phyloP scores from a whole-genome alignment of 2,888 invertebrate species.

The Steinernema carpocapsae region DNA sequence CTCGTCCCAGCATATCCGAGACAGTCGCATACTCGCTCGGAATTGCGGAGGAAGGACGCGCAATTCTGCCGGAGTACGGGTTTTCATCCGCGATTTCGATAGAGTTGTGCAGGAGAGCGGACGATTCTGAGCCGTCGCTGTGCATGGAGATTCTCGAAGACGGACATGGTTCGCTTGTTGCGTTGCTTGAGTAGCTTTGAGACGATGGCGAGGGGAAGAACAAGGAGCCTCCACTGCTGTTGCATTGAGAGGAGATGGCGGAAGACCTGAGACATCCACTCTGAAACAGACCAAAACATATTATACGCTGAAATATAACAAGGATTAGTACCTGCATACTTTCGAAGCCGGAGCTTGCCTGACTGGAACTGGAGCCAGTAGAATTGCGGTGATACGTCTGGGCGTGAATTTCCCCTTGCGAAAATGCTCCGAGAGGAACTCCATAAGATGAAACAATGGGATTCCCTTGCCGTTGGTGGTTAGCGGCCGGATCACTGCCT shows the following conservation, averaged over 20 bases:
- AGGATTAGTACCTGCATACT: slow-evolving; percentile 56
- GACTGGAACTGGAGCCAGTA: slow-evolving; percentile 57
- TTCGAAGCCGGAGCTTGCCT: slow-evolving; percentile 58
- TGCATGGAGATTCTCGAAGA: slow-evolving; percentile 39
- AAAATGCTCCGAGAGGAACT: not conserved
- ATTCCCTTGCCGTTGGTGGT: not conserved
- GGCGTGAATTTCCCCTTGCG: not conserved
- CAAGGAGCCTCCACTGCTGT: slow-evolving; percentile 19
- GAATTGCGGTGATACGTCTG: slow-evolving; percentile 46
- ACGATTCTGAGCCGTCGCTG: slow-evolving; percentile 36
- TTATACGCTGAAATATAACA: slow-evolving; percentile 26
- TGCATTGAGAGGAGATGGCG: slow-evolving; percentile 16
- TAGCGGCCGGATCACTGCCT: not conserved
- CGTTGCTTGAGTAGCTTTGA: slow-evolving; percentile 36
- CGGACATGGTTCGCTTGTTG: slow-evolving; percentile 30
- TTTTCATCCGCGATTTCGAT: not conserved
- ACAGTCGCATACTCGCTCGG: slow-evolving; percentile 61
- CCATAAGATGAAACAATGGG: slow-evolving; percentile 16
- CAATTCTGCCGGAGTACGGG: not conserved
- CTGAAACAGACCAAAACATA: slow-evolving; percentile 34
- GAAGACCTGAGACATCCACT: slow-evolving; percentile 40
- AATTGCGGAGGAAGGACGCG: not conserved
- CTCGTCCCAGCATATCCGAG: slow-evolving; percentile 74
- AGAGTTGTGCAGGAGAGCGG: not conserved
- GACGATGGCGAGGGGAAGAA: slow-evolving; percentile 37